These are phyloP conservation scores for Fistularia commersonii DNA, from an alignment of 2,797 vertebrate genomes.

Conservation along the genomic window DNA sequence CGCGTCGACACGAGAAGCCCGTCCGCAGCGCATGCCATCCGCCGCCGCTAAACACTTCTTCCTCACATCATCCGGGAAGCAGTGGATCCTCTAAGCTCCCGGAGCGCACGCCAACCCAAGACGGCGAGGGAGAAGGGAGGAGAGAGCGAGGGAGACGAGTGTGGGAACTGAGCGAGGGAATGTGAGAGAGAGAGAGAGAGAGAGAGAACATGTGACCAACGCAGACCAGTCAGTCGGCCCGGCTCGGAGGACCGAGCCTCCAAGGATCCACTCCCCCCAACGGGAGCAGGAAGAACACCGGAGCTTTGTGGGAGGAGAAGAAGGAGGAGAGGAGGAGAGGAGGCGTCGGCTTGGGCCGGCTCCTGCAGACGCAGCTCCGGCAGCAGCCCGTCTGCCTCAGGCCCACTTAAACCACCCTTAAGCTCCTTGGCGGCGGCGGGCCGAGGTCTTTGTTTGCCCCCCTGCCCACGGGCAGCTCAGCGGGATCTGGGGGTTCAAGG, in stretches of 20 bases:
- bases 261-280: slow-evolving; percentile 59
- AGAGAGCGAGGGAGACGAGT: slow-evolving; percentile 51
- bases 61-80: slow-evolving; percentile 54
- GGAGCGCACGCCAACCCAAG: no score
- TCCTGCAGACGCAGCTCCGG: not conserved
- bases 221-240: slow-evolving; percentile 85
- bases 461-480: no score
- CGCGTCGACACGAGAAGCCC: slow-evolving; percentile 47
- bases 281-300: no score
- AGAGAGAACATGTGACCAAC: slow-evolving; percentile 84
- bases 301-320: no score
- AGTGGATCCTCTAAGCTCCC: not conserved
- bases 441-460: slow-evolving; percentile 23
- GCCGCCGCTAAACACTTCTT: slow-evolving; percentile 22
- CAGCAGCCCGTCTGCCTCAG: slow-evolving; percentile 51
- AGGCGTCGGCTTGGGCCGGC: no score
- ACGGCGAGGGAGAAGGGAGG: slow-evolving; percentile 40
- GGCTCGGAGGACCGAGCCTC: slow-evolving; percentile 65
- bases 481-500: no score
- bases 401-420: slow-evolving; percentile 55
- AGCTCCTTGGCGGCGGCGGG: slow-evolving; percentile 53
- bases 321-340: slow-evolving; percentile 13
- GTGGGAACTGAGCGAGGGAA: slow-evolving; percentile 48
- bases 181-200: slow-evolving; percentile 53
- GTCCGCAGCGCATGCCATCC: slow-evolving; percentile 44